phyloP scores from a whole-genome alignment of 2,888 invertebrate species.

The Leptopilina myrica region DNA sequence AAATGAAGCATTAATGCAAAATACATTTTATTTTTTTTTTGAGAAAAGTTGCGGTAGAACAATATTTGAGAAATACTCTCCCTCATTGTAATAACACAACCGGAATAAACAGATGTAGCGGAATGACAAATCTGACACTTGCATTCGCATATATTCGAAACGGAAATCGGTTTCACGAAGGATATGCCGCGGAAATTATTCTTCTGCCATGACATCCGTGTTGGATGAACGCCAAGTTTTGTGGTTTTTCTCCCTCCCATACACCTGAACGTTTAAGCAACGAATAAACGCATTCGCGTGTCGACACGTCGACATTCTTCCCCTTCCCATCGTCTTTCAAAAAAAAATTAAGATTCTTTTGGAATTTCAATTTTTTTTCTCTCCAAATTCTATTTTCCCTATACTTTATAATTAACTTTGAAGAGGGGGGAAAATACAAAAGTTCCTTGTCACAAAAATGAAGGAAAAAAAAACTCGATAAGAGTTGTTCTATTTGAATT shows the following conservation, averaged over 20 bases:
- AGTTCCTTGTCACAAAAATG: too few relatives aligned
- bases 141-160: slow-evolving; percentile 12
- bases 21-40: too few relatives aligned
- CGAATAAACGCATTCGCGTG: slow-evolving; percentile 50
- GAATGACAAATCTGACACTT: slow-evolving; percentile 26
- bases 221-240: slow-evolving; percentile 50
- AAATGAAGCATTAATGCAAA: too few relatives aligned
- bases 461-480: too few relatives aligned
- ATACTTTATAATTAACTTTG: too few relatives aligned
- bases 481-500: too few relatives aligned
- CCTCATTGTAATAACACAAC: neutral
- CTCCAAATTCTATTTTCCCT: too few relatives aligned
- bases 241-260: slow-evolving; percentile 40
- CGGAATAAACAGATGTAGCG: neutral
- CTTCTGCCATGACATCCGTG: slow-evolving; percentile 32
- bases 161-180: slow-evolving; percentile 39
- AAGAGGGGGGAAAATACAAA: too few relatives aligned
- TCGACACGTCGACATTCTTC: slow-evolving; percentile 46
- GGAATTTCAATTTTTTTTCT: too few relatives aligned
- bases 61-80: neutral
- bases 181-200: slow-evolving; percentile 33
- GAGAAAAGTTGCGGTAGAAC: too few relatives aligned
- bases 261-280: slow-evolving; percentile 44
- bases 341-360: too few relatives aligned
- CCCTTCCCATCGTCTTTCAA: slow-evolving; percentile 44